Base-by-base conservation (phyloP, 1,140 invertebrate genomes). In the Drosophila paulistorum region DNA sequence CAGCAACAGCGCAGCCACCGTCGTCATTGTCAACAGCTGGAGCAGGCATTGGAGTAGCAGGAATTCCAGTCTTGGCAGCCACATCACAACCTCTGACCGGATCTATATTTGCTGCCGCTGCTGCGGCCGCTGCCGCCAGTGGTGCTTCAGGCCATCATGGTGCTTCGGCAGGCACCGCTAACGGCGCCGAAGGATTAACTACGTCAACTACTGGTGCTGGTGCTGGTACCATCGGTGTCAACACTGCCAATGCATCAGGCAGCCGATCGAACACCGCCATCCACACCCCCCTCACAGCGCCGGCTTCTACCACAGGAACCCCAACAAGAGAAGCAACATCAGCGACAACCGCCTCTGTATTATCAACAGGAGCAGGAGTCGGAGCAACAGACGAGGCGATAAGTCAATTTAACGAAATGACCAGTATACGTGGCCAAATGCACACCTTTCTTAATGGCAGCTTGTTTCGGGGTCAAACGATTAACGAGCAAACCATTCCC, bases 401-500 rank as follows among this genome's bases (percentile, higher is more conserved):
- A 30, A 30, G 6, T 26, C 33, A 68, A 4, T 13, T 9, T 35
- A 65, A 11, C 6, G 67, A 67, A 13, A 37, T 48, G 2, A 67
- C 64, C 63, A 74, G 66, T 39, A 58, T 91, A 39, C 85, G 71
- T 23, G 55, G 62, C n/a, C 78, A 92, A 57, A 58, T 90, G 54
- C 59, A 66, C 63, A 78, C 30, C 51, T 87, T 86, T 42, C 59
- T 92, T 17, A 67, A 79, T 60, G 57, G 71, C 35, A 81, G 57
- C 11, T 41, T 92, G 5, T 92, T 92, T 41, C 70, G 64, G 48
- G 85, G 80, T 6, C 58, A 39, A 9, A 68, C 85, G 41, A 85
- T 92, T 33, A 91, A 87, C 35, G 83, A 82, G 20, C 75, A 87
- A 39, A 91, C 82, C 0, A 90, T 81, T 9, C 67, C 69, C 6